A percentile compares a stretch with the other conserved stretches of the same genome.
phyloP scores from a whole-genome alignment of 2,888 invertebrate genomes.

The Tupiocoris notatus region DNA sequence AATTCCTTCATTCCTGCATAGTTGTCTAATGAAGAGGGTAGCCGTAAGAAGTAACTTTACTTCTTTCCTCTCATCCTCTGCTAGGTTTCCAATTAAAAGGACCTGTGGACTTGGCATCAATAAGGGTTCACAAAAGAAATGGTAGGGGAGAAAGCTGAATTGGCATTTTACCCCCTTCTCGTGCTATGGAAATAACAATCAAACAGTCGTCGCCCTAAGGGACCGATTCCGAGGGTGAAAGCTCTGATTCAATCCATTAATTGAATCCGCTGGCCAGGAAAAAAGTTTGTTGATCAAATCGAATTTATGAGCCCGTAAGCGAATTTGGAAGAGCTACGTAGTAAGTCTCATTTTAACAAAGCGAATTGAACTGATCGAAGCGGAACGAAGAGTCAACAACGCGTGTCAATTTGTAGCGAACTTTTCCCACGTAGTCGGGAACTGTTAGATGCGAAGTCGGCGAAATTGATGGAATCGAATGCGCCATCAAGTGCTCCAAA shows the following conservation, averaged over 20 bases:
- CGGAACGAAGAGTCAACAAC: background rate
- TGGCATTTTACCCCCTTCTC: constrained; percentile 30
- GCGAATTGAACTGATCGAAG: background rate
- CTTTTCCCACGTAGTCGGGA: background rate
- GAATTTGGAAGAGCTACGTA: constrained; percentile 2
- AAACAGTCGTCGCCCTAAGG: constrained; percentile 27
- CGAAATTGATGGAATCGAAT: too few relatives aligned
- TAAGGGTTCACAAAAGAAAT: constrained; percentile 2
- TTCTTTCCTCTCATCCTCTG: background rate
- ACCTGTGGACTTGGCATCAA: constrained; percentile 38
- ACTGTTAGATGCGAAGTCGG: too few relatives aligned
- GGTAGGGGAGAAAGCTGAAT: constrained; percentile 24
- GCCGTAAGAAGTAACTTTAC: background rate
- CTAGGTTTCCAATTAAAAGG: constrained; percentile 13
- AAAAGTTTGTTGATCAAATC: constrained; percentile 23
- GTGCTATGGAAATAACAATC: constrained; percentile 34
- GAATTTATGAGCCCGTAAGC: constrained; percentile 13
- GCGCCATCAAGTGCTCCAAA: too few relatives aligned
- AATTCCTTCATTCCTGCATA: background rate
- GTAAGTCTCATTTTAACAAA: background rate
- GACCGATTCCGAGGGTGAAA: constrained; percentile 14
- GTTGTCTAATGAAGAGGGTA: constrained; percentile 17
- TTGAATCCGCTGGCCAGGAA: constrained; percentile 5
- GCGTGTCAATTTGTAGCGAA: background rate
- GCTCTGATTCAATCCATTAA: constrained; percentile 12